phyloP scores from a whole-genome alignment of 2,888 invertebrate genomes.

The Lobophora halterata region DNA sequence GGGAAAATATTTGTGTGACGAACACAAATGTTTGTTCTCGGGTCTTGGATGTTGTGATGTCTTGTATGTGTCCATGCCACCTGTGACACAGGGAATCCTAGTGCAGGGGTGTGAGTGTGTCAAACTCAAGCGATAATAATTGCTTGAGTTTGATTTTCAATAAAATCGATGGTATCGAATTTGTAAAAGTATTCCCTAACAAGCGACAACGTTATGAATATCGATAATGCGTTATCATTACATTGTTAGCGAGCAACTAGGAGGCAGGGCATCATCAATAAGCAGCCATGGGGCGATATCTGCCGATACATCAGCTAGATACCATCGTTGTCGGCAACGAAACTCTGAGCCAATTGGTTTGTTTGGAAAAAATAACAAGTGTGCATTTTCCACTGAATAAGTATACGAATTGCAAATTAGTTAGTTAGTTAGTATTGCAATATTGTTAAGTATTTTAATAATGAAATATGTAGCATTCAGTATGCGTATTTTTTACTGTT shows the following conservation, averaged over 20 bases:
- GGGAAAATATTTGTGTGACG: too few species aligned
- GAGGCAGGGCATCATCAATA: constrained; percentile 50
- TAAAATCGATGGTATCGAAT: constrained; percentile 1
- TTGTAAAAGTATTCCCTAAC: constrained; percentile 32
- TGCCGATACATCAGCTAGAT: constrained; percentile 64
- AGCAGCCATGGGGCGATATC: constrained; percentile 48
- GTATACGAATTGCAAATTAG: too few species aligned
- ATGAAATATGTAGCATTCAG: too few species aligned
- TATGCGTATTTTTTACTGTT: too few species aligned
- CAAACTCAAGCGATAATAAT: background rate
- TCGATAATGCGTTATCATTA: constrained; percentile 41
- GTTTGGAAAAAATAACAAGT: constrained; percentile 2
- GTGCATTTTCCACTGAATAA: too few species aligned
- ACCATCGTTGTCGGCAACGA: constrained; percentile 66
- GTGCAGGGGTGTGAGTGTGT: background rate
- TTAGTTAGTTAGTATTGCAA: too few species aligned
- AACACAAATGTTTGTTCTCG: too few species aligned
- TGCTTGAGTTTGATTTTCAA: too few species aligned
- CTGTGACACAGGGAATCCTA: too few species aligned
- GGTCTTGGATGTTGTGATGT: too few species aligned
- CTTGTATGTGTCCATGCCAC: too few species aligned
- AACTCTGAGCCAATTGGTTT: constrained; percentile 27
- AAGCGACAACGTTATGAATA: constrained; percentile 54
- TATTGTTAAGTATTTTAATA: too few species aligned
- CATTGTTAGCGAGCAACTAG: constrained; percentile 30